Evolutionary conservation across 1,140 invertebrate species (phyloP).

Genomic region (Drosophila subpulchrella): DNA sequence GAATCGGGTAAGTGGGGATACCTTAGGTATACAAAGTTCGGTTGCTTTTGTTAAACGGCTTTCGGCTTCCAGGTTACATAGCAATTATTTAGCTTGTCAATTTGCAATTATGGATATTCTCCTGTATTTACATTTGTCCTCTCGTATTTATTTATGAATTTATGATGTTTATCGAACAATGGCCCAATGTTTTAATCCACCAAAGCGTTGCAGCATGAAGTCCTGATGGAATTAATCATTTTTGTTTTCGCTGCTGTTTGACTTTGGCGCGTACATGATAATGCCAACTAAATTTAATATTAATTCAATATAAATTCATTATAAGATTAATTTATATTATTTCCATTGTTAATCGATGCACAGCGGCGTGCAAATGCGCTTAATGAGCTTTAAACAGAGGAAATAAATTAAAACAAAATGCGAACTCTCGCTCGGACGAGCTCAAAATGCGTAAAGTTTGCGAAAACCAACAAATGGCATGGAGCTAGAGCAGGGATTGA

Average conservation of each 20-base stretch:
- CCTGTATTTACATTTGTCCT: conserved; percentile 25
- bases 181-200: conserved; percentile 67
- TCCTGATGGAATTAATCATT: conserved; percentile 72
- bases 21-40: conserved; percentile 1
- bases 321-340: conserved; percentile 67
- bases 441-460: conserved; percentile 43
- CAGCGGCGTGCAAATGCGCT: conserved; percentile 51
- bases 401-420: conserved; percentile 31
- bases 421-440: conserved; percentile 8
- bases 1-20: neutral
- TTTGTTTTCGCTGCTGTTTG: conserved; percentile 51
- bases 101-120: conserved; percentile 2
- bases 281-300: conserved; percentile 65
- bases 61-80: conserved; percentile 5
- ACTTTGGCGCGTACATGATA: conserved; percentile 44
- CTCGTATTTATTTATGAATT: conserved; percentile 65
- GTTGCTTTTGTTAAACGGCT: neutral
- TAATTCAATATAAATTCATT: conserved; percentile 74
- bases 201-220: conserved; percentile 56
- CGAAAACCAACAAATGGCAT: conserved; percentile 42
- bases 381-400: conserved; percentile 68
- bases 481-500: conserved; percentile 12
- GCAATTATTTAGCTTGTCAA: conserved; percentile 38
- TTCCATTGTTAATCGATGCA: conserved; percentile 58
- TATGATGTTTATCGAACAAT: conserved; percentile 43